phyloP scores from a whole-genome alignment of 1,140 invertebrate genomes.

The Hyphantria cunea region DNA sequence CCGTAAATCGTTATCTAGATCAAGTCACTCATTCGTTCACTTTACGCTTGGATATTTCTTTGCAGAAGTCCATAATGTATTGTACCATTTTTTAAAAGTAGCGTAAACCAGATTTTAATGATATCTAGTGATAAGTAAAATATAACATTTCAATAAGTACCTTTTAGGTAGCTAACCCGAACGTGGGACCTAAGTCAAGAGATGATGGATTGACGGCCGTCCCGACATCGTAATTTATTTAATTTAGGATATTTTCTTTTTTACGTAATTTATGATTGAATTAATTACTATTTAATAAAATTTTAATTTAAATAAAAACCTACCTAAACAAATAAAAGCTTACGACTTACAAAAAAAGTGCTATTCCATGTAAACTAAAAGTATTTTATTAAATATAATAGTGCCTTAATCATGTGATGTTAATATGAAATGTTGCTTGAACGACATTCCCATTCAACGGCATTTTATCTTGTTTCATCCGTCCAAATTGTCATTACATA shows the following conservation, averaged over 20 bases:
- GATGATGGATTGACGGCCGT: constrained; percentile 77
- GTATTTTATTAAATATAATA: constrained; percentile 54
- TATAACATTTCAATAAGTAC: constrained; percentile 76
- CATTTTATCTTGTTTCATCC: constrained; percentile 44
- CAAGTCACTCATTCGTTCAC: constrained; percentile 75
- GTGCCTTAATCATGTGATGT: constrained; percentile 64
- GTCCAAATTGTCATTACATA: constrained; percentile 71
- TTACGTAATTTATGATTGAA: constrained; percentile 77
- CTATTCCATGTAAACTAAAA: constrained; percentile 60
- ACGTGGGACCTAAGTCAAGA: constrained; percentile 79
- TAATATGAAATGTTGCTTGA: constrained; percentile 48
- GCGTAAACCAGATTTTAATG: constrained; percentile 70
- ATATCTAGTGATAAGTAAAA: constrained; percentile 68
- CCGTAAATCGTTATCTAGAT: constrained; percentile 76
- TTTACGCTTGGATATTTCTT: constrained; percentile 64
- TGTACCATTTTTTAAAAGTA: constrained; percentile 75
- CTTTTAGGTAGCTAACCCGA: constrained; percentile 78
- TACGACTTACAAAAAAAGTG: constrained; percentile 55
- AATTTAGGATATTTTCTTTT: constrained; percentile 74
- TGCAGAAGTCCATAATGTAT: constrained; percentile 63
- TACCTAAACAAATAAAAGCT: constrained; percentile 59
- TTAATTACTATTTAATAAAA: constrained; percentile 68
- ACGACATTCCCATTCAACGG: constrained; percentile 32
- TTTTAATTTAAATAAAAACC: constrained; percentile 59
- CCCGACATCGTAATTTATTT: constrained; percentile 80